phyloP scores from a whole-genome alignment of 2,888 invertebrate genomes.

The Frankliniella intonsa region DNA sequence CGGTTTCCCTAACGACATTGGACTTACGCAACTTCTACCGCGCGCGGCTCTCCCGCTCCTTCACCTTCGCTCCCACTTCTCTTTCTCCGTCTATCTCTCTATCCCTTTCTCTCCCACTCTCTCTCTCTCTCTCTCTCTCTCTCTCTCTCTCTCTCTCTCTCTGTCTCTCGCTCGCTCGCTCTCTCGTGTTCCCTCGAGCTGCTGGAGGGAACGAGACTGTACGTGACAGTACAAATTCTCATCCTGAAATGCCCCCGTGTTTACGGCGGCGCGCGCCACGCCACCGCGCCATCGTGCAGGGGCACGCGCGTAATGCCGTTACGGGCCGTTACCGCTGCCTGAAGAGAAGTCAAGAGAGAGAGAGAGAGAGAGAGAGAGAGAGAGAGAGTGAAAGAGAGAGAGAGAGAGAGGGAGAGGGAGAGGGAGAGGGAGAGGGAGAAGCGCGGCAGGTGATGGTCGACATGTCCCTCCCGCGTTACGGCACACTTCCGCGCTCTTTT shows the following conservation, averaged over 20 bases:
- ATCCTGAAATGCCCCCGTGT: conserved; percentile 3
- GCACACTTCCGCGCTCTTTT: no score
- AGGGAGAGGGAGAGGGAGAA: no score
- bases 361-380: no score
- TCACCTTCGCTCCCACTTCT: conserved; percentile 8
- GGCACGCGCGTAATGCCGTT: no score
- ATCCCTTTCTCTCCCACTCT: background rate
- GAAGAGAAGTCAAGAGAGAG: no score
- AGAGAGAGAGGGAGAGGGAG: no score
- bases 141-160: background rate
- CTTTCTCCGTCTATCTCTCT: conserved; percentile 1
- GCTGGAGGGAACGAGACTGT: background rate
- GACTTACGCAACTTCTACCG: conserved; percentile 8
- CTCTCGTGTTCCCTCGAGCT: background rate
- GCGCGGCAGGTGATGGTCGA: no score
- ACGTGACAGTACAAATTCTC: conserved; percentile 19
- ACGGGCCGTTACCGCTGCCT: no score
- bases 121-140: background rate
- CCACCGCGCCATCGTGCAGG: no score
- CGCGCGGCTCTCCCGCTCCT: background rate
- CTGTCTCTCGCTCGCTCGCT: background rate
- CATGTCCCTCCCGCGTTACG: no score
- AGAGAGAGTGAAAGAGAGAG: no score
- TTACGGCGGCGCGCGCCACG: background rate
- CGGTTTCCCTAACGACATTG: conserved; percentile 18